phyloP scores from a whole-genome alignment of 2,888 invertebrate genomes.

The Cantharis lateralis region DNA sequence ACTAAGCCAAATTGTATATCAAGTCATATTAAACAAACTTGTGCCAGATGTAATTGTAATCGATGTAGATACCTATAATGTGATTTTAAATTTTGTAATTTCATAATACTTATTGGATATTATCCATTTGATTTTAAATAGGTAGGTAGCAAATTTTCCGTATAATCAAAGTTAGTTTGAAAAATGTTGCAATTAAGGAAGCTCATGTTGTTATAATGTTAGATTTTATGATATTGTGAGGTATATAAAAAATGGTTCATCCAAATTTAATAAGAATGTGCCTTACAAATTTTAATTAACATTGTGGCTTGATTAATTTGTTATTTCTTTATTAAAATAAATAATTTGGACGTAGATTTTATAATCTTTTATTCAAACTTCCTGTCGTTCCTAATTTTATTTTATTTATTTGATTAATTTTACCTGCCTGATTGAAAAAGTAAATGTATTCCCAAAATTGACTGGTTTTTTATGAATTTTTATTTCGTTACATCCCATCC shows the following conservation, averaged over 20 bases:
- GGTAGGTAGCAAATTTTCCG: not conserved
- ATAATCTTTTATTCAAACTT: not conserved
- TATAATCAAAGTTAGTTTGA: not conserved
- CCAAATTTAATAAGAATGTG: slow-evolving; percentile 14
- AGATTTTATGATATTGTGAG: not conserved
- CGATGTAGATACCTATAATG: not conserved
- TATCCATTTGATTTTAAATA: not conserved
- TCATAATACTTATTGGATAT: not conserved
- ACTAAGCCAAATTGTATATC: slow-evolving; percentile 1
- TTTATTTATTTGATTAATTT: not conserved
- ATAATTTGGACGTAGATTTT: slow-evolving; percentile 7
- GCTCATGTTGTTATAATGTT: not conserved
- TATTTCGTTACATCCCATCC: too few relatives aligned
- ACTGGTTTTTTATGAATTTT: too few relatives aligned
- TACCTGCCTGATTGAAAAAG: too few relatives aligned
- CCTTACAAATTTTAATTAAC: slow-evolving; percentile 22
- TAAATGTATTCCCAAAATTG: too few relatives aligned
- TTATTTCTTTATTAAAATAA: slow-evolving; percentile 26
- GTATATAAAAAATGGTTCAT: not conserved
- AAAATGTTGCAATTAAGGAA: not conserved
- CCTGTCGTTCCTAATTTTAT: not conserved
- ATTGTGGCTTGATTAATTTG: slow-evolving; percentile 13
- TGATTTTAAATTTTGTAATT: not conserved
- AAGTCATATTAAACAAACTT: not conserved
- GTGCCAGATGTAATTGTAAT: not conserved